Conservation (phyloP, 2,797 vertebrate genomes). For the Buphagus erythrorhynchus region DNA sequence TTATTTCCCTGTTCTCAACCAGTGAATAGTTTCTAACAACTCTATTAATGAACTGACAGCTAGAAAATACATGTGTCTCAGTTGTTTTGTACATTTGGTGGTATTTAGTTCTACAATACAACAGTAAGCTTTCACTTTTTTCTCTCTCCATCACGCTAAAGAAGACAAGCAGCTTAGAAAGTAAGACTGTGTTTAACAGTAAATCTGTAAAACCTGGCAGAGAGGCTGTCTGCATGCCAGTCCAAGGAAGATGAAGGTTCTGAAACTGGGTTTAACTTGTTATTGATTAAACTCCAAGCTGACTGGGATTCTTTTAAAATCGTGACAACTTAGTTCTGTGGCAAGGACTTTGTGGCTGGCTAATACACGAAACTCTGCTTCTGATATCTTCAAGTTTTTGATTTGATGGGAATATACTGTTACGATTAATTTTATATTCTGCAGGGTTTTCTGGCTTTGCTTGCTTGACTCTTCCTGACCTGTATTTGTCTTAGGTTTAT, state of each 20-base stretch:
- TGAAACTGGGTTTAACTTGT: neutral
- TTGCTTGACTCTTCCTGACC: neutral
- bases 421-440: neutral
- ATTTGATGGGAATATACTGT: neutral
- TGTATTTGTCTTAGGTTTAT: neutral
- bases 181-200: neutral
- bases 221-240: neutral
- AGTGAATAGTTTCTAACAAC: neutral
- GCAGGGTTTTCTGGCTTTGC: neutral
- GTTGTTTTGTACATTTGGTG: neutral
- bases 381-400: neutral
- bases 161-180: neutral
- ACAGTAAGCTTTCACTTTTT: neutral
- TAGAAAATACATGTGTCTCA: accelerated
- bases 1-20: neutral
- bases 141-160: neutral
- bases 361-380: neutral
- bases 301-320: neutral
- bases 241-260: neutral
- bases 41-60: neutral
- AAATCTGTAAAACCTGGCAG: neutral
- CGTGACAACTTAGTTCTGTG: neutral
- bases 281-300: neutral
- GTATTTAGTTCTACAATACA: neutral
- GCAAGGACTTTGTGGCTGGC: neutral